Conservation (phyloP, 2,888 invertebrate genomes). For the Caradrina clavipalpis region DNA sequence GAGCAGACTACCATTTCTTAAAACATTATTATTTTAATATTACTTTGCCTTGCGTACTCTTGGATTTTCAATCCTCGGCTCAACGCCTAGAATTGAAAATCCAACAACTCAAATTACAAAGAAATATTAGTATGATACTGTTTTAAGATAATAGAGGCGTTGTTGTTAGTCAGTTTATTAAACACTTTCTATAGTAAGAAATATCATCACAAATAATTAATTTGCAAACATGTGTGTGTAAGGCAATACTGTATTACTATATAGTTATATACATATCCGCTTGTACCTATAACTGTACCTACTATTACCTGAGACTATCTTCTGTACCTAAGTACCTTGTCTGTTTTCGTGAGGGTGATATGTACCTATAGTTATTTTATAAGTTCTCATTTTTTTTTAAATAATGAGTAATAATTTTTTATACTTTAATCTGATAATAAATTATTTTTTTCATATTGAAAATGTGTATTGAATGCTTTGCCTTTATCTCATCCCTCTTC, state of each 20-base stretch:
- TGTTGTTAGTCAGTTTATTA: neutral
- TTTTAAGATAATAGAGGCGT: slow-evolving; percentile 6
- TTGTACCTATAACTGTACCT: slow-evolving; percentile 43
- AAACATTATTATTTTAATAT: too few species aligned
- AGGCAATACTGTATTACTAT: slow-evolving; percentile 25
- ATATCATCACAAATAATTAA: slow-evolving; percentile 17
- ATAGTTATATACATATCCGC: slow-evolving; percentile 49
- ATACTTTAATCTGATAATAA: slow-evolving; percentile 74
- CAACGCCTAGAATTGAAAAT: too few species aligned
- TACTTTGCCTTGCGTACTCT: too few species aligned
- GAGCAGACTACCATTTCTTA: too few species aligned
- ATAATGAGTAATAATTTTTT: slow-evolving; percentile 70
- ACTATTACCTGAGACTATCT: slow-evolving; percentile 49
- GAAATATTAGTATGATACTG: neutral
- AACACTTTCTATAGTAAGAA: slow-evolving; percentile 9
- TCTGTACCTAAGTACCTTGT: slow-evolving; percentile 59
- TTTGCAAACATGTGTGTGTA: slow-evolving; percentile 17
- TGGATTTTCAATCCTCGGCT: too few species aligned
- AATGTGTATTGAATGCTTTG: slow-evolving; percentile 33
- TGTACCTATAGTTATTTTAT: slow-evolving; percentile 65
- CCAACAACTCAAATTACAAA: too few species aligned
- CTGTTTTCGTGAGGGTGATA: slow-evolving; percentile 60
- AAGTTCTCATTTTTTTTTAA: slow-evolving; percentile 69
- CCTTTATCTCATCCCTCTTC: neutral
- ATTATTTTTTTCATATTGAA: slow-evolving; percentile 79